Base-by-base conservation (phyloP, 2,888 invertebrate genomes). In the Scelioninae gen. 1 region DNA sequence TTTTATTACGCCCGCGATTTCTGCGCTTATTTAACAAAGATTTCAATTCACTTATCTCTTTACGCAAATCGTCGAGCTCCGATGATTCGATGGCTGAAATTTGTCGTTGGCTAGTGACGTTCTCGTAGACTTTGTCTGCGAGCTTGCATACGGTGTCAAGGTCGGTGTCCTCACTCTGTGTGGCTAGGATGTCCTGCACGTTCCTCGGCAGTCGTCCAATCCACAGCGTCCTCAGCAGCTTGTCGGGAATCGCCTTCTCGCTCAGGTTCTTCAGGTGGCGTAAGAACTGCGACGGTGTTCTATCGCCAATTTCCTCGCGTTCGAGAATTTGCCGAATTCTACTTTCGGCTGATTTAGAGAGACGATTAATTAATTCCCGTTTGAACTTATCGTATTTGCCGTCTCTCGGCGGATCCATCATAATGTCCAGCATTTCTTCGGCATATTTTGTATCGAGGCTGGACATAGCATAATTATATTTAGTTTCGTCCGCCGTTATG, bases 141-240 rank as follows among this genome's bases (percentile, higher is more conserved):
- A 84, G 62, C 15, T 65, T 66, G n/a, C 85, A 84, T 5, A 74
- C 60, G 32, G 55, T 47, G 16, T 80, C 78, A 32, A 87, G 43
- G 2, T 47, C 45, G 7, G 43, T n/a, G 16, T 40, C 11, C 16
- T 76, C 62, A 0, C 47, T 23, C 49, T 84, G 83, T 0, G 84
- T 77, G 0, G n/a, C n/a, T n/a, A n/a, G n/a, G n/a, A n/a, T n/a
- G n/a, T n/a, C n/a, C n/a, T n/a, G n/a, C n/a, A n/a, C 38, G 7
- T 53, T 38, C 2, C 31, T 2, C 0, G 75, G 80, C 8, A 80
- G 58, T 9, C 76, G 53, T 3, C 53, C 16, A 0, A 65, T 16
- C 76, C 78, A 76, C 8, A 75, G 32, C 13, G 82, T 72, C 5
- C 51, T 15, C 3, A 34, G 23, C 47, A 47, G 16, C 15, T 47